Base-by-base conservation (phyloP, 2,113 vertebrate species). In the Eretmochelys imbricata region DNA sequence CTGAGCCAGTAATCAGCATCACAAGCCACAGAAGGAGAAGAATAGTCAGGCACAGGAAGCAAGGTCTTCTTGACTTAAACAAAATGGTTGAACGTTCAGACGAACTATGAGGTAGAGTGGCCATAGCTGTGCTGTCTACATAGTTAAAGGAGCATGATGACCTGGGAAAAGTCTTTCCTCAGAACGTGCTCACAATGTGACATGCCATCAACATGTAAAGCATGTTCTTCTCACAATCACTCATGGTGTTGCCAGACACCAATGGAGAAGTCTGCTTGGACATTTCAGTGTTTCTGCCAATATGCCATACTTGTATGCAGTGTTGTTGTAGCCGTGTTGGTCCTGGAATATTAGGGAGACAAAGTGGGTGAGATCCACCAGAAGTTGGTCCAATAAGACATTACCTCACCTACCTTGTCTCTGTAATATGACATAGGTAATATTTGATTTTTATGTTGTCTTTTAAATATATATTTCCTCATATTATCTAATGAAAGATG, bases 191-290 rank as follows among this genome's bases (percentile, higher is more conserved):
- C 79, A 19, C 7, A 46, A 10, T 38, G 9, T 65, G 5, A 1
- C 29, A 14, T 20, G 51, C 8, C 4, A 5, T 8, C 53, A 35
- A 10, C 55, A 1, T 0, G 0, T 82, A 51, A 38, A n/a, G 3
- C 8, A 29, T 69, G 4, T 89, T 46, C 54, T 89, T 31, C 53
- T 53, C 24, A 82, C 79, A 85, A 5, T 38, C 80, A 46, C 6
- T 82, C 85, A 22, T 5, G 80, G 10, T 20, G 6, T 1, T 1
- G 19, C 27, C 76, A 87, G 31, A 55, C 7, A 3, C 19, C 51
- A 57, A n/a, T 17, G 53, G 51, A 88, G 25, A 94, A 89, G 5
- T 24, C n/a, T 80, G 27, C 0, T 91, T 12, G 78, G 57, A 84
- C 5, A 57, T 16, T 5, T 54, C 22, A 65, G 3, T 62, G 5